Conservation (phyloP, 2,113 vertebrate genomes). For the Hyla sarda region DNA sequence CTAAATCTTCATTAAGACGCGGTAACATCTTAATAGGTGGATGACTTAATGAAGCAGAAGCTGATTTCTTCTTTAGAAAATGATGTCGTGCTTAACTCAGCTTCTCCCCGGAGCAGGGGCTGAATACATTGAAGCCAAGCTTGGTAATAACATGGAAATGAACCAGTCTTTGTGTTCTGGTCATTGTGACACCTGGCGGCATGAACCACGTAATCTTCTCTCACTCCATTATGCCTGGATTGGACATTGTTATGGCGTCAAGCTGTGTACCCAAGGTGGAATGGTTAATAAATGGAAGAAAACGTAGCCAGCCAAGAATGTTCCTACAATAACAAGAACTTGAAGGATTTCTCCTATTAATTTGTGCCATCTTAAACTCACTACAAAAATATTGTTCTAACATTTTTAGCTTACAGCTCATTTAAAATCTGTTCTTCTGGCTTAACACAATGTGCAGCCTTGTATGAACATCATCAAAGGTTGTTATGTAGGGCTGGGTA, state of each 20-base stretch:
- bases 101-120: not conserved
- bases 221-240: not conserved
- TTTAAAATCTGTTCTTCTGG: not conserved
- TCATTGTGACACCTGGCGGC: conserved; percentile 7
- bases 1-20: not conserved
- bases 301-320: not conserved
- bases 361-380: not conserved
- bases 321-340: not conserved
- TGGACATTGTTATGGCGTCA: not conserved
- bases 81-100: not conserved
- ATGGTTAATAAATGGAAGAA: not conserved
- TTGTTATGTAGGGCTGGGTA: not conserved
- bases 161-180: conserved; percentile 12
- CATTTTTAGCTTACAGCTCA: not conserved
- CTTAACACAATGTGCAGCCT: not conserved
- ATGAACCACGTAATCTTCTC: not conserved
- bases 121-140: not conserved
- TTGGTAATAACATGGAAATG: not conserved
- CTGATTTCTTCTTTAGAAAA: not conserved
- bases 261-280: not conserved
- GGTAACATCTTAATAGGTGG: not conserved
- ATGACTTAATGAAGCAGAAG: not conserved
- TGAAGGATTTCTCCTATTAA: not conserved
- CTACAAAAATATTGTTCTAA: not conserved
- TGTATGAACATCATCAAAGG: not conserved